Evolutionary conservation across 2,797 vertebrate genomes (phyloP).

Genomic region (Enteromius viviparus): DNA sequence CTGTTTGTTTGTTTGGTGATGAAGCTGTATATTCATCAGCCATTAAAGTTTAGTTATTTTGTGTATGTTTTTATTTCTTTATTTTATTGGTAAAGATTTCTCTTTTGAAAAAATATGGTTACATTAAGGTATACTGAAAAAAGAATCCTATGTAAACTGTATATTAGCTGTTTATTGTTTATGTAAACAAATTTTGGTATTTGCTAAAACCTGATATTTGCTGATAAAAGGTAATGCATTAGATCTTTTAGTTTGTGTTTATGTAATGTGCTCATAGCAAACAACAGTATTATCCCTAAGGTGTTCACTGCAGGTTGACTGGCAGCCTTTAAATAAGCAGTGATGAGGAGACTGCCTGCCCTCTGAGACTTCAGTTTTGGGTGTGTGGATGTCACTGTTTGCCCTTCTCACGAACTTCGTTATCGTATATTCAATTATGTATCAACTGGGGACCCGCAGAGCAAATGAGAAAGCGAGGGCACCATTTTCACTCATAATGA

Average conservation of each 20-base stretch:
- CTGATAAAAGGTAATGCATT: not conserved
- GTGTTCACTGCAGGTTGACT: slow-evolving; percentile 40
- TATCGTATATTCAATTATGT: slow-evolving; percentile 59
- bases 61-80: no score
- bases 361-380: slow-evolving; percentile 31
- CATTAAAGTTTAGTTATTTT: no score
- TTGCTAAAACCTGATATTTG: not conserved
- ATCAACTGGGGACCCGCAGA: slow-evolving; percentile 49
- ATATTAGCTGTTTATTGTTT: not conserved
- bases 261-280: not conserved
- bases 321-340: slow-evolving; percentile 52
- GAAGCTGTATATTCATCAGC: no score
- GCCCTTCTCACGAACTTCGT: slow-evolving; percentile 49
- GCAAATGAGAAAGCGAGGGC: slow-evolving; percentile 38
- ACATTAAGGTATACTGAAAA: not conserved
- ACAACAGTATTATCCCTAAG: slow-evolving; percentile 32
- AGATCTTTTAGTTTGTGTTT: not conserved
- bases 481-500: slow-evolving; percentile 35
- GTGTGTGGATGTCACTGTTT: slow-evolving; percentile 48
- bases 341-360: slow-evolving; percentile 37
- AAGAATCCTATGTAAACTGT: not conserved
- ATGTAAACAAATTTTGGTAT: not conserved
- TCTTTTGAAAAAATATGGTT: no score
- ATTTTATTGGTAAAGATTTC: no score
- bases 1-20: no score